Percentiles rank a stretch among this genome's conserved stretches.
These are phyloP conservation scores for Pristionchus maxplancki DNA, from an alignment of 2,888 invertebrate genomes.

Conservation along the genomic window DNA sequence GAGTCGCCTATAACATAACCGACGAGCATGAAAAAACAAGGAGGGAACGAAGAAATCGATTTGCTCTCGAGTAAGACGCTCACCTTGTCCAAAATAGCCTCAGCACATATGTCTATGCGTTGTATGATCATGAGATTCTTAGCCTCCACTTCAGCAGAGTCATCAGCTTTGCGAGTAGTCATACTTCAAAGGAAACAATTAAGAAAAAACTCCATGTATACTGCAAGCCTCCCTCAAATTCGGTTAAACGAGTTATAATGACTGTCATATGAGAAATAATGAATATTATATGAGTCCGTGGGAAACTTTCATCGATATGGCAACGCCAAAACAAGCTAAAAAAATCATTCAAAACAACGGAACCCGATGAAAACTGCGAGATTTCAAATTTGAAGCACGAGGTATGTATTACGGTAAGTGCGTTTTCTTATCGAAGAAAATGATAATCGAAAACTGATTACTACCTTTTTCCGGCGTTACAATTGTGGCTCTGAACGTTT, in stretches of 20 bases:
- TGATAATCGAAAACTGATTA: not conserved
- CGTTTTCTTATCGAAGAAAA: not conserved
- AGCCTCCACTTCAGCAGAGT: constrained; percentile 52
- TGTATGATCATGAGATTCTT: constrained; percentile 66
- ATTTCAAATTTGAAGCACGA: not conserved
- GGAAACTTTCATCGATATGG: not conserved
- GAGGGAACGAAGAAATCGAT: constrained; percentile 8
- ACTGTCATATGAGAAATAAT: no score
- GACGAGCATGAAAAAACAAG: not conserved
- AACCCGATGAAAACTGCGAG: not conserved
- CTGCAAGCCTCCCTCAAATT: not conserved
- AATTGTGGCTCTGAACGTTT: no score
- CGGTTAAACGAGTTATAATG: not conserved
- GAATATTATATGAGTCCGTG: not conserved
- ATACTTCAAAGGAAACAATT: not conserved
- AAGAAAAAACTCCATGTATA: not conserved
- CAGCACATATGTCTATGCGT: constrained; percentile 70
- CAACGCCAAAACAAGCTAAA: not conserved
- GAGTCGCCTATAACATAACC: constrained; percentile 57
- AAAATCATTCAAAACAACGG: not conserved
- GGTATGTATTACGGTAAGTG: not conserved
- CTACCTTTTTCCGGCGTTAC: not conserved
- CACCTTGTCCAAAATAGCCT: constrained; percentile 66
- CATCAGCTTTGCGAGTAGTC: constrained; percentile 1
- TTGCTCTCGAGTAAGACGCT: not conserved